Conservation (phyloP, 30 jellyfish, hydroid and myxozoan species). For the Aurelia aurita complex sp. Pacific region DNA sequence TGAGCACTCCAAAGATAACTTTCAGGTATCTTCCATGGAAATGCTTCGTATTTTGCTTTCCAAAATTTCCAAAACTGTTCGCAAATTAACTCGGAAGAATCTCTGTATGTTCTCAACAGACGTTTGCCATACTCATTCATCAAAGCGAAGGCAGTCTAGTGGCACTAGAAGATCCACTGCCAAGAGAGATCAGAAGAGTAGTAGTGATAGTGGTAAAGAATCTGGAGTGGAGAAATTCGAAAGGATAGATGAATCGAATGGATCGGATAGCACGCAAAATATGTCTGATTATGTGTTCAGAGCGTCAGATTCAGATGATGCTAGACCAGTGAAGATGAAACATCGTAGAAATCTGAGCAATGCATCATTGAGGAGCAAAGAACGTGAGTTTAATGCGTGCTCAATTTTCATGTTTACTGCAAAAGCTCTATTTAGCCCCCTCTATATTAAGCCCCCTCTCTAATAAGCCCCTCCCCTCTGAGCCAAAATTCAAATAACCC, state of each 20-base stretch:
- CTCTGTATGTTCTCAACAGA: constrained; percentile 12
- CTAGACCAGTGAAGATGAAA: constrained; percentile 28
- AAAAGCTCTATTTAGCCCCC: too few species aligned
- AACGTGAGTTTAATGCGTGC: constrained; percentile 4
- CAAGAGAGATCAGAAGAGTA: constrained; percentile 35
- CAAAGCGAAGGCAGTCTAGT: constrained; percentile 34
- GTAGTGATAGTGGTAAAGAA: constrained; percentile 66
- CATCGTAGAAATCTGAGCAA: constrained; percentile 53
- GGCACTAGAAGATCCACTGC: constrained; percentile 12
- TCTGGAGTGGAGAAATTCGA: constrained; percentile 25
- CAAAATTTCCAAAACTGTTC: neutral
- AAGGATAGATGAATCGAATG: constrained; percentile 17
- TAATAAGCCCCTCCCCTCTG: too few species aligned
- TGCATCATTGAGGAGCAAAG: constrained; percentile 51
- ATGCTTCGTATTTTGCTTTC: neutral
- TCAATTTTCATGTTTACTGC: neutral
- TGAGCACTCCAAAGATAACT: neutral
- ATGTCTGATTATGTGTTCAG: constrained; percentile 72
- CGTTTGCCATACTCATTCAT: neutral
- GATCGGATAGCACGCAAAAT: constrained; percentile 52
- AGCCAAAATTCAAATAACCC: too few species aligned
- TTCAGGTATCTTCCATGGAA: neutral
- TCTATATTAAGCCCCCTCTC: too few species aligned
- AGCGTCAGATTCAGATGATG: constrained; percentile 54
- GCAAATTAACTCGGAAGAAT: constrained; percentile 2